Conservation (phyloP, 92 coral and sea anemone species). For the Desmophyllum pertusum region DNA sequence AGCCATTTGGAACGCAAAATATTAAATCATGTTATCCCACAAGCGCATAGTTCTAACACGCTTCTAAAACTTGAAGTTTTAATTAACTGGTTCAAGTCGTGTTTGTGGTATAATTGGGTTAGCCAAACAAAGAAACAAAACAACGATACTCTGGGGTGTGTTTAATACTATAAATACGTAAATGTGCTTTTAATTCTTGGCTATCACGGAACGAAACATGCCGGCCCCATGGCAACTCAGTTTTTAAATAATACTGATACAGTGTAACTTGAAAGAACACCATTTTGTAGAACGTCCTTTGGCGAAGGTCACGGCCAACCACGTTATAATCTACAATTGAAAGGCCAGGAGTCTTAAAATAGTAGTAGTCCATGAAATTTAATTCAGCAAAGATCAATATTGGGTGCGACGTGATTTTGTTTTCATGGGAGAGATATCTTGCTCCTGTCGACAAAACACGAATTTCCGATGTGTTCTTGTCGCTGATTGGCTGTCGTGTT, state of each 20-base stretch:
- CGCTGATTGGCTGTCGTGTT: conserved; percentile 46
- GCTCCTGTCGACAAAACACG: background rate
- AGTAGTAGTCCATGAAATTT: background rate
- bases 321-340: background rate
- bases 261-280: background rate
- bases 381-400: conserved; percentile 3
- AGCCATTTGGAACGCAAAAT: background rate
- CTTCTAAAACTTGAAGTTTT: background rate
- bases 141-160: background rate
- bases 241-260: background rate
- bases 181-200: no score
- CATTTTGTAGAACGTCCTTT: background rate
- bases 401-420: background rate
- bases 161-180: no score
- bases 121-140: conserved; percentile 1
- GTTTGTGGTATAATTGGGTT: background rate
- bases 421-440: background rate
- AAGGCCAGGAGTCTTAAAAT: background rate
- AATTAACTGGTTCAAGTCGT: background rate
- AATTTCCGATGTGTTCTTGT: background rate
- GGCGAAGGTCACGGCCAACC: background rate
- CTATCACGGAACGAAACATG: no score
- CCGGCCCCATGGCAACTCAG: background rate
- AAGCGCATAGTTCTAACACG: no score
- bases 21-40: no score